phyloP scores from a whole-genome alignment of 2,888 invertebrate species.

The Drosophila acutilabella region DNA sequence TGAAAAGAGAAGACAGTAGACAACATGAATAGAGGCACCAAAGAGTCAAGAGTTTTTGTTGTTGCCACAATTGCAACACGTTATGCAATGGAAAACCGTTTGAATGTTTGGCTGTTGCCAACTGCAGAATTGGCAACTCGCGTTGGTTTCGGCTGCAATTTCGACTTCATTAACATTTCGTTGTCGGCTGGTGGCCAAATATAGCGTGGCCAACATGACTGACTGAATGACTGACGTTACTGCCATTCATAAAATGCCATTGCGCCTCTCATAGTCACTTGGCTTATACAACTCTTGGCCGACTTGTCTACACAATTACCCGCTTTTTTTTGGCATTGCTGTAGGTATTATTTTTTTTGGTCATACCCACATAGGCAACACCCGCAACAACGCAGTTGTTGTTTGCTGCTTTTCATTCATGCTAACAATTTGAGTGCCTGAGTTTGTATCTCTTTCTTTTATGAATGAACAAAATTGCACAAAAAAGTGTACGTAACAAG shows the following conservation, averaged over 20 bases:
- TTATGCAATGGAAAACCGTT: conserved; percentile 71
- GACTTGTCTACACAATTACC: conserved; percentile 13
- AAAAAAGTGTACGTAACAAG: conserved; percentile 48
- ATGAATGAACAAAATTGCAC: conserved; percentile 58
- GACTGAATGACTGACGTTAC: conserved; percentile 16
- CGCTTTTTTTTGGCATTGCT: conserved; percentile 14
- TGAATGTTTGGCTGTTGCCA: conserved; percentile 33
- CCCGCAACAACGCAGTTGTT: conserved; percentile 49
- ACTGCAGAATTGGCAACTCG: conserved; percentile 29
- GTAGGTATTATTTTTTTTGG: conserved; percentile 10
- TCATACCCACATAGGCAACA: conserved; percentile 47
- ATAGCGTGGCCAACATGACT: conserved; percentile 47
- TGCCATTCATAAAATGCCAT: conserved; percentile 68
- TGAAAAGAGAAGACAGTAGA: conserved; percentile 38
- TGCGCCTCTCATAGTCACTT: conserved; percentile 27
- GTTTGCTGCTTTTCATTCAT: conserved; percentile 50
- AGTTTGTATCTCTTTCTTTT: conserved; percentile 39
- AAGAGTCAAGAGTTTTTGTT: conserved; percentile 26
- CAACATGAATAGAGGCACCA: conserved; percentile 41
- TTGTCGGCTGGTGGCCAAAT: conserved; percentile 62
- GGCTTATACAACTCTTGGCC: conserved; percentile 59
- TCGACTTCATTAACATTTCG: conserved; percentile 74
- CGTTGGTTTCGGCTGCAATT: not conserved
- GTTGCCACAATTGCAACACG: conserved; percentile 37
- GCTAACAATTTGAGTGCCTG: conserved; percentile 28